Evolutionary conservation across 2,888 invertebrate species (phyloP).

Genomic region (Tinea trinotella): DNA sequence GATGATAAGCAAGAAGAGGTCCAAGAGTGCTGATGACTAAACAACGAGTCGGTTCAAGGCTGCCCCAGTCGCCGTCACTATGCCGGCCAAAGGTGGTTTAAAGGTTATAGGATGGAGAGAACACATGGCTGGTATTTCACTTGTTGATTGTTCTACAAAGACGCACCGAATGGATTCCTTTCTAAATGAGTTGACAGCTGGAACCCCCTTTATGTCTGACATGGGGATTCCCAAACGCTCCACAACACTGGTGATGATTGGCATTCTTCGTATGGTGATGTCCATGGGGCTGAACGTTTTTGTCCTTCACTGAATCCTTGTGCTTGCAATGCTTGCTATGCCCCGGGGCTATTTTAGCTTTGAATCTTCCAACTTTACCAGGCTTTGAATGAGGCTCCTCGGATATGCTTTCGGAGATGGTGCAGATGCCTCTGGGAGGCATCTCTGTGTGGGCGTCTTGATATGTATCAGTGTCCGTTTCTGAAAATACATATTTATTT

Average conservation of each 20-base stretch:
- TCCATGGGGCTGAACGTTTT: conserved; percentile 51
- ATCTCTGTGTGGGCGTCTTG: conserved; percentile 48
- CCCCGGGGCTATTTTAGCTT: conserved; percentile 53
- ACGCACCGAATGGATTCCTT: too few relatives aligned
- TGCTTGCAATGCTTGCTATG: conserved; percentile 39
- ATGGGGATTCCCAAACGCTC: conserved; percentile 64
- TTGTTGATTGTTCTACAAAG: too few relatives aligned
- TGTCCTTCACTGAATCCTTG: conserved; percentile 36
- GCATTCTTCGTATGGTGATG: conserved; percentile 59
- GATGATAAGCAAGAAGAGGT: too few relatives aligned
- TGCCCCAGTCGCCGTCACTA: too few relatives aligned
- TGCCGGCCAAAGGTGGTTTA: too few relatives aligned
- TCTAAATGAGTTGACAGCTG: conserved; percentile 53
- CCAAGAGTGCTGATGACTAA: too few relatives aligned
- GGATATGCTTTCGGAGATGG: conserved; percentile 32
- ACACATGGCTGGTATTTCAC: too few relatives aligned
- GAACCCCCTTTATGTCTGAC: conserved; percentile 58
- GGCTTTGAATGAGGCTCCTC: conserved; percentile 40
- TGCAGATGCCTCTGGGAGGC: conserved; percentile 34
- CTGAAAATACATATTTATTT: too few relatives aligned
- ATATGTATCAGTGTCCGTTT: conserved; percentile 52
- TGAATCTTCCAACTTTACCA: conserved; percentile 53
- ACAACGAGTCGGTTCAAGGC: too few relatives aligned
- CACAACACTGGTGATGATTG: conserved; percentile 65
- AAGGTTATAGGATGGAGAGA: too few relatives aligned